Evolutionary conservation across 2,888 invertebrate genomes (phyloP).

Genomic region (Melanotus villosus): DNA sequence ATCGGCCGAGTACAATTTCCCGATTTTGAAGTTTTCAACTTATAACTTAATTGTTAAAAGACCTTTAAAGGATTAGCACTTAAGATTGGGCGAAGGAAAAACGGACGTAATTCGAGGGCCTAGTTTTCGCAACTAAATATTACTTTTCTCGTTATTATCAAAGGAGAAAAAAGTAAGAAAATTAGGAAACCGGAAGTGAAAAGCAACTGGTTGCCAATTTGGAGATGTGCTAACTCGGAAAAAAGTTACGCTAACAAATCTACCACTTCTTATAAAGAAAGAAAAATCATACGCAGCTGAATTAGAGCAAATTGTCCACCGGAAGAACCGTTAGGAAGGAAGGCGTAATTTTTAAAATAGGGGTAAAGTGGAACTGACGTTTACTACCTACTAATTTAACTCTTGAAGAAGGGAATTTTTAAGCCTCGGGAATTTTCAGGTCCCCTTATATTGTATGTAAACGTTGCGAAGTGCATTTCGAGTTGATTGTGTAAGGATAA

Average conservation of each 20-base stretch:
- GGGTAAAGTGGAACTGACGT: not conserved
- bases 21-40: not conserved
- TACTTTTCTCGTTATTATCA: constrained; percentile 1
- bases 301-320: constrained; percentile 17
- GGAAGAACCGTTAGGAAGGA: not conserved
- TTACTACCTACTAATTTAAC: constrained; percentile 12
- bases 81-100: not conserved
- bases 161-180: constrained; percentile 14
- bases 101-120: no score
- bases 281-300: constrained; percentile 20
- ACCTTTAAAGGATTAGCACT: not conserved
- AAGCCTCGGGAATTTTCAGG: not conserved
- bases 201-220: constrained; percentile 21
- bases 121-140: not conserved
- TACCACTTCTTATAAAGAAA: not conserved
- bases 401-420: not conserved
- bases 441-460: not conserved
- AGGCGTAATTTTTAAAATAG: not conserved
- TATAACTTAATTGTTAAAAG: constrained; percentile 8
- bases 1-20: constrained; percentile 1
- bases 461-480: not conserved
- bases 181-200: constrained; percentile 4
- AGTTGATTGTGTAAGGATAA: not conserved
- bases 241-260: constrained; percentile 19
- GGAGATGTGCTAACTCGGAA: constrained; percentile 17